Evolutionary conservation across 2,888 invertebrate species (phyloP).

Genomic region (Diplolepis rosae): DNA sequence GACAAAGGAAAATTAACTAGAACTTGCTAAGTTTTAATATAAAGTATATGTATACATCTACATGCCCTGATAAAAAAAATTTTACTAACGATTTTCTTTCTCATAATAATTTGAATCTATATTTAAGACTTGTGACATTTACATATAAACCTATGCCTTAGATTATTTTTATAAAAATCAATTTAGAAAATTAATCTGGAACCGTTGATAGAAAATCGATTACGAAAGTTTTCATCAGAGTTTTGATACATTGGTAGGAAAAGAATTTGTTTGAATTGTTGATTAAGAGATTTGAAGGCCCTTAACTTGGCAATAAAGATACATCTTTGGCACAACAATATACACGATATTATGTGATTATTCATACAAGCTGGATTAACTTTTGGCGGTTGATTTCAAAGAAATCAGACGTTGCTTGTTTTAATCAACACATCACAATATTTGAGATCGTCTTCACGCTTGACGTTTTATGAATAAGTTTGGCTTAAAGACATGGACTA

Average conservation of each 20-base stretch:
- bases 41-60: constrained; percentile 21
- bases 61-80: not conserved
- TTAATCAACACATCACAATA: constrained; percentile 21
- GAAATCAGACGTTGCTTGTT: not conserved
- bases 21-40: not conserved
- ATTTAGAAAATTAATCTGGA: no score
- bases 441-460: constrained; percentile 26
- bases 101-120: not conserved
- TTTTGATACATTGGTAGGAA: not conserved
- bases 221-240: not conserved
- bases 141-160: no score
- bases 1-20: constrained; percentile 2
- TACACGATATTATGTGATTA: constrained; percentile 55
- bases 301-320: constrained; percentile 53
- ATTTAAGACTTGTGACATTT: no score
- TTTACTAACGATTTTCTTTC: not conserved
- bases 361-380: constrained; percentile 35
- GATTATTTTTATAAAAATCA: no score
- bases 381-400: constrained; percentile 11
- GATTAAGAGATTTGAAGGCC: constrained; percentile 33
- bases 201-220: not conserved
- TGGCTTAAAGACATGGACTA: not conserved
- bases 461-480: not conserved
- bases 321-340: constrained; percentile 71
- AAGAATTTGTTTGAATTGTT: not conserved